These are phyloP conservation scores for Linhomoeus sp. DNA, from an alignment of 2,888 invertebrate species.

Conservation along the genomic window DNA sequence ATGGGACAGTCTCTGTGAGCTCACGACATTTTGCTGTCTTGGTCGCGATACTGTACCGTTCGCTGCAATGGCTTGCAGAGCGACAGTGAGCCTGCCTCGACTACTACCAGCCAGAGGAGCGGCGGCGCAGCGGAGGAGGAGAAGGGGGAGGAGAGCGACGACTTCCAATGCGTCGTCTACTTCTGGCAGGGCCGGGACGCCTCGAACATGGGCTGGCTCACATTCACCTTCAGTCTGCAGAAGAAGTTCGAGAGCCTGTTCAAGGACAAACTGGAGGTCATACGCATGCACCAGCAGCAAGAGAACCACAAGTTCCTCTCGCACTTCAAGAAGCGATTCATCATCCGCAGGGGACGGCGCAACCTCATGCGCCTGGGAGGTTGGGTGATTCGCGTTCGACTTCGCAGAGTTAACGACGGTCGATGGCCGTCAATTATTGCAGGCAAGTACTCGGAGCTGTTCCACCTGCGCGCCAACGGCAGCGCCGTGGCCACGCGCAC, in stretches of 20 bases:
- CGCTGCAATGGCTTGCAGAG: too few relatives aligned
- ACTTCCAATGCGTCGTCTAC: conserved; percentile 87
- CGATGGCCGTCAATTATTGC: too few relatives aligned
- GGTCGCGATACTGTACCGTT: too few relatives aligned
- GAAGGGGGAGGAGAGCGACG: conserved; percentile 46
- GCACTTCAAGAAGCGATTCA: conserved; percentile 80
- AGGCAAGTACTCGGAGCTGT: conserved; percentile 52
- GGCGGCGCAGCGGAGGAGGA: too few relatives aligned
- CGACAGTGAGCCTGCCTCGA: too few relatives aligned
- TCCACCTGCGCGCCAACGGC: conserved; percentile 84
- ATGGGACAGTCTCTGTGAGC: too few relatives aligned
- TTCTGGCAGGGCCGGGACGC: conserved; percentile 97
- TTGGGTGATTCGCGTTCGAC: too few relatives aligned
- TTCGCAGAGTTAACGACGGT: too few relatives aligned
- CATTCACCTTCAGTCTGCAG: conserved; percentile 70
- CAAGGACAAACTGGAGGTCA: conserved; percentile 57
- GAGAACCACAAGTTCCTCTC: conserved; percentile 95
- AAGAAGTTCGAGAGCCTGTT: conserved; percentile 72
- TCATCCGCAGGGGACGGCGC: conserved; percentile 55
- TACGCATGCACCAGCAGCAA: conserved; percentile 83
- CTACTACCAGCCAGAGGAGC: too few relatives aligned
- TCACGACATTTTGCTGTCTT: too few relatives aligned
- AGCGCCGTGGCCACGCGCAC: conserved; percentile 52
- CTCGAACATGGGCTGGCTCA: conserved; percentile 97
- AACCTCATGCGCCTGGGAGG: conserved; percentile 5